Evolutionary conservation across 2,113 vertebrate species (phyloP).

Genomic region (Phrynosoma platyrhinos): DNA sequence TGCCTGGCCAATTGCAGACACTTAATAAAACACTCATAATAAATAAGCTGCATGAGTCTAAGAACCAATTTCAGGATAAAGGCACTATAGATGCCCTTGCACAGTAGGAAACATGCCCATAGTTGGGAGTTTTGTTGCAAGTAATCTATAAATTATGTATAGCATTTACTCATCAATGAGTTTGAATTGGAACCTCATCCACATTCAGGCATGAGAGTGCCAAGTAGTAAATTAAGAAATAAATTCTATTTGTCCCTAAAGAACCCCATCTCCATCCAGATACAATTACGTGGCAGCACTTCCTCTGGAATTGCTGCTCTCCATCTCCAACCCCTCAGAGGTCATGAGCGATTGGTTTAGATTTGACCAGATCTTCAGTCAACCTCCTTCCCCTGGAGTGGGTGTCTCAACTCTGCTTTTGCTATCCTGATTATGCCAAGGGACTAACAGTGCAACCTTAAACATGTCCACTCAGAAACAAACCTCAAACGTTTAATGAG

Average conservation of each 20-base stretch:
- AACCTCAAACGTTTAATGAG: background rate
- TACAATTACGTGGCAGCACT: background rate
- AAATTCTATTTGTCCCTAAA: slow-evolving; percentile 34
- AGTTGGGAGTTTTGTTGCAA: slow-evolving; percentile 34
- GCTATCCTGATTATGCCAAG: background rate
- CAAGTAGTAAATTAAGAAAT: slow-evolving; percentile 25
- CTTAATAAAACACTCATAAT: slow-evolving; percentile 63
- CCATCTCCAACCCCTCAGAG: background rate
- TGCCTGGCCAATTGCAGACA: slow-evolving; percentile 64
- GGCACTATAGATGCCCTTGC: slow-evolving; percentile 35
- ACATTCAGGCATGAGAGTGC: background rate
- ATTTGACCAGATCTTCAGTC: background rate
- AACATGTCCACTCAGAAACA: background rate
- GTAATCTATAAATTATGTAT: slow-evolving; percentile 18
- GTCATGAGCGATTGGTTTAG: background rate
- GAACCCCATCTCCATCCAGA: slow-evolving; percentile 2
- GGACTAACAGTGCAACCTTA: background rate
- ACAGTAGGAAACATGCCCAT: slow-evolving; percentile 8
- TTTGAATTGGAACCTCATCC: background rate
- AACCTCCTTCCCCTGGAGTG: too few relatives aligned
- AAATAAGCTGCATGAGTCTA: slow-evolving; percentile 41
- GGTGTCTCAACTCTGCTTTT: background rate
- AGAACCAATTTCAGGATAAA: slow-evolving; percentile 60
- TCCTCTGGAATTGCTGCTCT: background rate
- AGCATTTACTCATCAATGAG: slow-evolving; percentile 40